Evolutionary conservation across 2,888 invertebrate species (phyloP).

Genomic region (Hartigia nigra): DNA sequence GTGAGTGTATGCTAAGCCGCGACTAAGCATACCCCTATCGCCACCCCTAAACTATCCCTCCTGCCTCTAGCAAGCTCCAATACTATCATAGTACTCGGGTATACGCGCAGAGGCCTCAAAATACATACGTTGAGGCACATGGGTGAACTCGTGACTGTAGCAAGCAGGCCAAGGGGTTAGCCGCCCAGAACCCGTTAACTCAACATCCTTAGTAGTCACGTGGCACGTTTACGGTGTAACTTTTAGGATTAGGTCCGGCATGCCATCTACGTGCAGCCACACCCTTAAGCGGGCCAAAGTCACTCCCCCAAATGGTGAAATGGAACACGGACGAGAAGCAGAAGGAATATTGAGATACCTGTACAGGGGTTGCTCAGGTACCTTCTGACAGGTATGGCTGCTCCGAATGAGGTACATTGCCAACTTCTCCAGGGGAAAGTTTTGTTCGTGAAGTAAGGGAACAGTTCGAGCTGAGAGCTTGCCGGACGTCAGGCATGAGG

Average conservation of each 20-base stretch:
- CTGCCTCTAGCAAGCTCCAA: neutral
- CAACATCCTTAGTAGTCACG: conserved; percentile 40
- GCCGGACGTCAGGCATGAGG: neutral
- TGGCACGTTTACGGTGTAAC: conserved; percentile 49
- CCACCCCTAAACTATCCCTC: conserved; percentile 5
- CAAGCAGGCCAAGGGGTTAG: neutral
- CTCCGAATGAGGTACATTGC: neutral
- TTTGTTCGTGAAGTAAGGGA: neutral
- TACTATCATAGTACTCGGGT: neutral
- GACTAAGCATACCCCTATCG: conserved; percentile 26
- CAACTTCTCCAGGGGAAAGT: neutral
- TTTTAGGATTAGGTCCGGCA: conserved; percentile 40
- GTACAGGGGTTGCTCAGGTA: conserved; percentile 14
- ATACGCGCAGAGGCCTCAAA: conserved; percentile 18
- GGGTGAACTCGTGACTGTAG: neutral
- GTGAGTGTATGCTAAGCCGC: conserved; percentile 41
- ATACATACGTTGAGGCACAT: conserved; percentile 19
- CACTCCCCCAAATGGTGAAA: neutral
- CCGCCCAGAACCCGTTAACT: conserved; percentile 33
- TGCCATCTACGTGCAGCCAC: conserved; percentile 19
- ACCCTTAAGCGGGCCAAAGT: conserved; percentile 28
- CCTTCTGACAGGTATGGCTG: conserved; percentile 3
- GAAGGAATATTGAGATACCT: neutral
- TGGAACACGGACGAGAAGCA: conserved; percentile 1
- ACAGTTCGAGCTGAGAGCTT: neutral